Conservation (phyloP, 1,140 invertebrate species). For the Zaprionus inermis region DNA sequence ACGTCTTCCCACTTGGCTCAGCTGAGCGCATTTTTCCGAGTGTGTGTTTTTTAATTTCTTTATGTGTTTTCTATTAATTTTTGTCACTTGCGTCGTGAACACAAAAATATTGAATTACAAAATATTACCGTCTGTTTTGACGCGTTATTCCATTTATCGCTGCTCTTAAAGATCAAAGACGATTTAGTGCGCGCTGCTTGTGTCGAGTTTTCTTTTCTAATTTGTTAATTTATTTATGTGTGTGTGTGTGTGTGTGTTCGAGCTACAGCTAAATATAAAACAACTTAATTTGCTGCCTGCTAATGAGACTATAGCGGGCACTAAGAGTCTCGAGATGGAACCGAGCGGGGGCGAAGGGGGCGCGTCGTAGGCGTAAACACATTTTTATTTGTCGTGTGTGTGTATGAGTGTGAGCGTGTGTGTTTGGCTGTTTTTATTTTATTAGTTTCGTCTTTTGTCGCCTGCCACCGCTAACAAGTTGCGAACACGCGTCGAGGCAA, state of each 20-base stretch:
- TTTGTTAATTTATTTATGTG: slow-evolving; percentile 74
- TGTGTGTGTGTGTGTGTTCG: neutral
- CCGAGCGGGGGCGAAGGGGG: slow-evolving; percentile 15
- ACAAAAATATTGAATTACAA: slow-evolving; percentile 67
- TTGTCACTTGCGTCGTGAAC: slow-evolving; percentile 60
- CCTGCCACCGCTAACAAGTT: slow-evolving; percentile 65
- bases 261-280: slow-evolving; percentile 76
- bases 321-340: neutral
- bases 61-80: slow-evolving; percentile 79
- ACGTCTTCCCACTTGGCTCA: neutral
- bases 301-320: slow-evolving; percentile 55
- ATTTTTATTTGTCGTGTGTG: slow-evolving; percentile 59
- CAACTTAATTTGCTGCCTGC: slow-evolving; percentile 79
- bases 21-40: slow-evolving; percentile 1
- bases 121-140: slow-evolving; percentile 73
- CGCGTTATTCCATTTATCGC: slow-evolving; percentile 57
- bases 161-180: slow-evolving; percentile 65
- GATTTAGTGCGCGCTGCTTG: slow-evolving; percentile 39
- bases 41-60: slow-evolving; percentile 54
- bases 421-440: slow-evolving; percentile 41
- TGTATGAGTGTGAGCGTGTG: neutral
- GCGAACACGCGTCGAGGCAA: slow-evolving; percentile 54
- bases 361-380: slow-evolving; percentile 69
- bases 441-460: slow-evolving; percentile 62
- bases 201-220: slow-evolving; percentile 57